Evolutionary conservation across 2,113 vertebrate genomes (phyloP).

Genomic region (Diadophis punctatus): DNA sequence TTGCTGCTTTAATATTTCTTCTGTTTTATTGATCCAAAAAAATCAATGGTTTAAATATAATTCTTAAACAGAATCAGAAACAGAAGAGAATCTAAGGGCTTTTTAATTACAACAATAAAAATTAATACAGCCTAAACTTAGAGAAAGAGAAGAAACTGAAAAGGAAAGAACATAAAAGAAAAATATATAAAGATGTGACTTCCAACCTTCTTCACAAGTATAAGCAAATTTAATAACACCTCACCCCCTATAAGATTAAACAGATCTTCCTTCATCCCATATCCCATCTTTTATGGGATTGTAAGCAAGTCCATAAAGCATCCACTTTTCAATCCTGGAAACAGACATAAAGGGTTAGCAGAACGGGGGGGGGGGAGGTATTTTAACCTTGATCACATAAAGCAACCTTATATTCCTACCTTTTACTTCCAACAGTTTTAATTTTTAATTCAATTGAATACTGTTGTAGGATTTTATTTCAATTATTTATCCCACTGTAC

Average conservation of each 20-base stretch:
- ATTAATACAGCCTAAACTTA: neutral
- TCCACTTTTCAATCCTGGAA: neutral
- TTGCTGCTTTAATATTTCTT: neutral
- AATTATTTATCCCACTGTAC: neutral
- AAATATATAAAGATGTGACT: neutral
- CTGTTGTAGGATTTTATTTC: neutral
- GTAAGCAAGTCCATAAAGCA: neutral
- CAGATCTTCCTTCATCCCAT: neutral
- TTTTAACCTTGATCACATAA: neutral
- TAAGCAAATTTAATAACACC: neutral
- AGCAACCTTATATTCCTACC: neutral
- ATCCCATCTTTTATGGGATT: neutral
- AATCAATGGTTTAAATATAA: neutral
- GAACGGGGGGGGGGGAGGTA: accelerated
- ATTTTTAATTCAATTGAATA: neutral
- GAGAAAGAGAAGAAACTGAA: neutral
- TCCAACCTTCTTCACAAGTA: neutral
- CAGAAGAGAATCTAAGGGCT: neutral
- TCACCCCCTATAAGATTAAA: neutral
- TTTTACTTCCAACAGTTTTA: neutral
- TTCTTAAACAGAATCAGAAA: neutral
- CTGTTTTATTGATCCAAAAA: neutral
- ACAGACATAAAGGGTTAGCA: neutral
- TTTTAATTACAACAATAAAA: neutral
- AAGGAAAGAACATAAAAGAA: neutral